These are phyloP conservation scores for Macrobrachium rosenbergii DNA, from an alignment of 1,140 invertebrate genomes.

Conservation along the genomic window DNA sequence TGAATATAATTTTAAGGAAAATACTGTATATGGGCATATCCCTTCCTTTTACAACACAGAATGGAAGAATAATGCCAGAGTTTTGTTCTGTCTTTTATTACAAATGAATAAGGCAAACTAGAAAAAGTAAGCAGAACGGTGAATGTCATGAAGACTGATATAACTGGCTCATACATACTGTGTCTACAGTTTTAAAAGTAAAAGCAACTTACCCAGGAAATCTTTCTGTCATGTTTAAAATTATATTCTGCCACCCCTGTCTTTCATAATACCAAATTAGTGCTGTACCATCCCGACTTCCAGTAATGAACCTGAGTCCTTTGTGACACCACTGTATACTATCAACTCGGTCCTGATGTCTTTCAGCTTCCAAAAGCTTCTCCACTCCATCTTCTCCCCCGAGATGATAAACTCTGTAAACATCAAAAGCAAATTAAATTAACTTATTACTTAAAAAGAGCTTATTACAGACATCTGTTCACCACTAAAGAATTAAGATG, in stretches of 20 bases:
- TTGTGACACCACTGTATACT: conserved; percentile 94
- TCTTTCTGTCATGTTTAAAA: conserved; percentile 79
- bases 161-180: too few species aligned
- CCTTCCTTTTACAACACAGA: too few species aligned
- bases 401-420: conserved; percentile 83
- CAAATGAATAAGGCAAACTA: too few species aligned
- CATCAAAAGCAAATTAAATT: background rate
- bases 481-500: too few species aligned
- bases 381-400: conserved; percentile 80
- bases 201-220: conserved; percentile 56
- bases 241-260: conserved; percentile 87
- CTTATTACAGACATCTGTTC: too few species aligned
- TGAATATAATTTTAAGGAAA: too few species aligned
- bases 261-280: conserved; percentile 93
- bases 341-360: conserved; percentile 94
- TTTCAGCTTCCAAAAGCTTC: conserved; percentile 86
- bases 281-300: conserved; percentile 96
- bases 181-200: background rate
- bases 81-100: too few species aligned
- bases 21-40: too few species aligned
- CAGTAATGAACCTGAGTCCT: conserved; percentile 90
- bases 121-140: too few species aligned
- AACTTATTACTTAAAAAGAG: background rate
- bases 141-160: too few species aligned
- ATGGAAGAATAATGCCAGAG: too few species aligned